Evolutionary conservation across 1,140 invertebrate species (phyloP), one percentile per base, ranked within the genome.

Genomic region (Fopius arisanus): DNA sequence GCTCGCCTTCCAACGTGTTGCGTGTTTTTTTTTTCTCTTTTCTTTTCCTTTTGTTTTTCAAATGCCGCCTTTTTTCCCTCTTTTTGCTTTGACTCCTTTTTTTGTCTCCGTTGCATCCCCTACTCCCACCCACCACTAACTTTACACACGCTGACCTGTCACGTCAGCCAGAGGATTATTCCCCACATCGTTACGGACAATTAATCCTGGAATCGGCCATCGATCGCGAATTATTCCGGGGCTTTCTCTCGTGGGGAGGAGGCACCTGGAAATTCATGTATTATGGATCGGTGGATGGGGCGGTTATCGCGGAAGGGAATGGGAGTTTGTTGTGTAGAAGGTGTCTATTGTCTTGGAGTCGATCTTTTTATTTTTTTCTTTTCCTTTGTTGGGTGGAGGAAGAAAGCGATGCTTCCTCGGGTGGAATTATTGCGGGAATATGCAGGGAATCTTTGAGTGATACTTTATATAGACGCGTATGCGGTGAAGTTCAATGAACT

Each of bases 151-250:
- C 54, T 26, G 54, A 26, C 5, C 23, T 23, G 23, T 59, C 54
- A 59, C 29, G 29, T 73, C 43, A 37, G 29, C 19, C 66, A 16
- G n/a, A 19, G 26, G 63, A 14, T 37, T 70, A 33, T 51, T 54
- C 69, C 26, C 68, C 29, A 23, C 37, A 43, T 75, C 71, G 70
- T 73, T 71, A 75, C 70, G 73, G n/a, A 73, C 74, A 77, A 77
- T 80, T 74, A 81, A 79, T 80, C 75, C 77, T 74, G 54, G 41
- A 75, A 78, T 81, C 77, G 78, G 70, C 75, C 75, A 73, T 78
- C 74, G 78, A 80, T 79, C 73, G 75, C 76, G 75, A 75, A 67
- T 26, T 7, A 6, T 59, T 72, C 65, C 63, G 68, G 54, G 28
- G 41, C 37, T 63, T 37, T 40, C 40, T 26, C 29, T 21, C 10